phyloP scores from a whole-genome alignment of 2,113 vertebrate species.

The Alectura lathami region DNA sequence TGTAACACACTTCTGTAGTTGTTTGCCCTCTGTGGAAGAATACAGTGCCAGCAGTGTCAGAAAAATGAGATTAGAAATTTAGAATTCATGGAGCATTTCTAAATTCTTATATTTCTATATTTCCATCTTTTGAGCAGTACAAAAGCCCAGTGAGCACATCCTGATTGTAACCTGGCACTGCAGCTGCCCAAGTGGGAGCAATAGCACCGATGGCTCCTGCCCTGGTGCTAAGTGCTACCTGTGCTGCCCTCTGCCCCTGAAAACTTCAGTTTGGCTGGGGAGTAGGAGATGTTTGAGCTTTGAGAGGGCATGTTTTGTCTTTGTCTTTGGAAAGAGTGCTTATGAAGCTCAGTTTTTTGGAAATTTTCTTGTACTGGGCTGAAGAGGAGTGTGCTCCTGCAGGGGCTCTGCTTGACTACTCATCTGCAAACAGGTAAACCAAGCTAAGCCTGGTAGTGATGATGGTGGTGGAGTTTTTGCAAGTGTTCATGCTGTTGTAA shows the following conservation, averaged over 20 bases:
- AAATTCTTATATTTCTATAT: not conserved
- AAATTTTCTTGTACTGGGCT: fast-evolving
- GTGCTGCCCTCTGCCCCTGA: not conserved
- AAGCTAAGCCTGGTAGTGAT: not conserved
- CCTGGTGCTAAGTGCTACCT: not conserved
- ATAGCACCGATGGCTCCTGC: not conserved
- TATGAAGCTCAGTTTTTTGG: fast-evolving
- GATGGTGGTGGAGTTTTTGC: not conserved
- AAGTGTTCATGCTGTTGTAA: not conserved
- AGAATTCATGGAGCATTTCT: too few species aligned
- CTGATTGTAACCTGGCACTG: not conserved
- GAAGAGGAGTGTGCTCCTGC: fast-evolving
- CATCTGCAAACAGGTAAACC: fast-evolving
- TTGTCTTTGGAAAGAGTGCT: fast-evolving
- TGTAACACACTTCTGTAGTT: not conserved
- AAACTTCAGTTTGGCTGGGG: too few species aligned
- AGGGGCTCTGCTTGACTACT: fast-evolving
- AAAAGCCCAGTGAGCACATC: fast-evolving
- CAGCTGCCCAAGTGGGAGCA: not conserved
- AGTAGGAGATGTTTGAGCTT: fast-evolving
- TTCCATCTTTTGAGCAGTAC: not conserved
- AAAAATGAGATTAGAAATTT: not conserved
- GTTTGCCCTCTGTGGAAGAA: not conserved
- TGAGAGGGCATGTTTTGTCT: fast-evolving
- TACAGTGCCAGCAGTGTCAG: not conserved